Evolutionary conservation across 2,888 invertebrate species (phyloP).

Genomic region (Perizoma flavofasciatum): DNA sequence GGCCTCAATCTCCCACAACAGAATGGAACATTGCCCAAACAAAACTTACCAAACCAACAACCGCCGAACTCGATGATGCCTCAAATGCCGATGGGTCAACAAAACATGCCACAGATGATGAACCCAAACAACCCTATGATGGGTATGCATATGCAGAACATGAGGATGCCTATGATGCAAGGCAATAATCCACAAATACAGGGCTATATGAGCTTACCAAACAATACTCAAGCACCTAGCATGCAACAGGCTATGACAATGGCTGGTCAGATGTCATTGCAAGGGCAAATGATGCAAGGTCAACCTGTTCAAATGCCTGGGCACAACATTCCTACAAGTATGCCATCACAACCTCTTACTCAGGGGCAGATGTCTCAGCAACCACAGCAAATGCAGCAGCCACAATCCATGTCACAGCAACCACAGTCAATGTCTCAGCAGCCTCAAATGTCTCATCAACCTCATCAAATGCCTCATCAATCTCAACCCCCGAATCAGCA

Average conservation of each 20-base stretch:
- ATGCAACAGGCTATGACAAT: constrained; percentile 52
- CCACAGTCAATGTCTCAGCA: not conserved
- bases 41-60: constrained; percentile 62
- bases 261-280: constrained; percentile 59
- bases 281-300: constrained; percentile 50
- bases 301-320: constrained; percentile 52
- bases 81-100: constrained; percentile 61
- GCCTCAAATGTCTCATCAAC: constrained; percentile 25
- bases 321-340: constrained; percentile 51
- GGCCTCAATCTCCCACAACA: constrained; percentile 54
- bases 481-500: constrained; percentile 22
- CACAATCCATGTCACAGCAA: constrained; percentile 7
- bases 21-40: constrained; percentile 59
- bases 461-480: constrained; percentile 4
- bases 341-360: constrained; percentile 45
- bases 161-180: constrained; percentile 72
- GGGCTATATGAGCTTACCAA: constrained; percentile 63
- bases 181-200: constrained; percentile 62
- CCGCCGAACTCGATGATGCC: constrained; percentile 59
- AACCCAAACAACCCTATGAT: constrained; percentile 65
- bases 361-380: constrained; percentile 50
- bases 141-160: constrained; percentile 71
- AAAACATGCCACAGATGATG: constrained; percentile 57
- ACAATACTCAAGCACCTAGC: constrained; percentile 56
- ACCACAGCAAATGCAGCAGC: constrained; percentile 37